phyloP scores from a whole-genome alignment of 2,113 vertebrate genomes.

The Corvus cornix region DNA sequence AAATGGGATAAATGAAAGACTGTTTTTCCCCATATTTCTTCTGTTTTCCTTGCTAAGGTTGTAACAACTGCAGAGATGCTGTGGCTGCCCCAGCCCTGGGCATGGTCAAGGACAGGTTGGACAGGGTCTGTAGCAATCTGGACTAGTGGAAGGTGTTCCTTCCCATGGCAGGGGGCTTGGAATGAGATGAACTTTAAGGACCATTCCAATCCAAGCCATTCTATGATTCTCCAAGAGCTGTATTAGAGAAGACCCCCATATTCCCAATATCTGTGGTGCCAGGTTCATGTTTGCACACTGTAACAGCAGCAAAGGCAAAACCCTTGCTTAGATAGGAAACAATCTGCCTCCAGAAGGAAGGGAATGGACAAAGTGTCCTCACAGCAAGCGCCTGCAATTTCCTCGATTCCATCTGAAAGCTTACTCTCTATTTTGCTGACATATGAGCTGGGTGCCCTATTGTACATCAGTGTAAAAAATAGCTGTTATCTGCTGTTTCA shows the following conservation, averaged over 20 bases:
- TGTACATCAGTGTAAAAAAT: conserved; percentile 51
- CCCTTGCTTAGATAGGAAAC: neutral
- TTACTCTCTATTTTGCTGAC: conserved; percentile 7
- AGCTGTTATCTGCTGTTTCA: conserved; percentile 16
- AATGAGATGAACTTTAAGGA: neutral
- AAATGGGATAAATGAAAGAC: neutral
- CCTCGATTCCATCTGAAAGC: neutral
- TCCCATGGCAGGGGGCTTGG: neutral
- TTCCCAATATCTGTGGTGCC: neutral
- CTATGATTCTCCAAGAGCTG: neutral
- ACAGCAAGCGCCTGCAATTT: neutral
- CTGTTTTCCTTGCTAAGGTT: neutral
- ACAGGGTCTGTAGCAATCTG: neutral
- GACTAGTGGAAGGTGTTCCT: neutral
- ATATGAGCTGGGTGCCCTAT: conserved; percentile 1
- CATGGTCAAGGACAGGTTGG: neutral
- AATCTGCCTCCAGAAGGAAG: neutral
- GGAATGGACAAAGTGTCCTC: neutral
- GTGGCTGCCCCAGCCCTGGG: neutral
- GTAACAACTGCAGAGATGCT: neutral
- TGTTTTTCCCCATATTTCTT: neutral
- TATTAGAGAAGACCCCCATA: neutral
- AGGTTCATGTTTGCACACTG: accelerated
- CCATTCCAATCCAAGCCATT: neutral
- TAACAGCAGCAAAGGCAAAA: neutral